A percentile compares a stretch with the other conserved stretches of the same genome.
Evolutionary conservation across 2,113 vertebrate species (phyloP).

Genomic region (Rutilus rutilus): DNA sequence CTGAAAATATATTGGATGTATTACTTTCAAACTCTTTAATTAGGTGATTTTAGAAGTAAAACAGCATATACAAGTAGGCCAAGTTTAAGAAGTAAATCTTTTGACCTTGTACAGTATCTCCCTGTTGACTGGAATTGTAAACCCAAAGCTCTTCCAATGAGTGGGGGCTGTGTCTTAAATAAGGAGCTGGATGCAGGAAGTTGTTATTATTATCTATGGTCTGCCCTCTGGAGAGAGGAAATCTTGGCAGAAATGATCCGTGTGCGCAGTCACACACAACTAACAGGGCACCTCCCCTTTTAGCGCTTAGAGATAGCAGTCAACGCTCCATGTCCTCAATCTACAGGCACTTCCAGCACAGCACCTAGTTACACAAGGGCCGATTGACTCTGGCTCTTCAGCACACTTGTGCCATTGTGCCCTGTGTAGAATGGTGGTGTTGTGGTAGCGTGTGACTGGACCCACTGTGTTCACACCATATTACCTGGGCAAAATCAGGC

Average conservation of each 20-base stretch:
- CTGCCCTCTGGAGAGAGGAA: conserved; percentile 7
- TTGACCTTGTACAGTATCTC: not conserved
- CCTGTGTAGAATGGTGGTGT: conserved; percentile 59
- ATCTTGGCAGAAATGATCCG: conserved; percentile 6
- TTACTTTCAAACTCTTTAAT: not conserved
- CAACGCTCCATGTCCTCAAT: conserved; percentile 17
- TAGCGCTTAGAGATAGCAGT: conserved; percentile 5
- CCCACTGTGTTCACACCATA: conserved; percentile 57
- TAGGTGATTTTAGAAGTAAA: not conserved
- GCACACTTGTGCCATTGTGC: conserved; percentile 67
- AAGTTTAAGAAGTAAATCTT: not conserved
- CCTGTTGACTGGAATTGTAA: not conserved
- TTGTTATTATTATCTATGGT: conserved; percentile 18
- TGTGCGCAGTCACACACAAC: conserved; percentile 4
- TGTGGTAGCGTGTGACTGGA: conserved; percentile 59
- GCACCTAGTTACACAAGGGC: conserved; percentile 43
- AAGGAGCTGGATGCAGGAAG: conserved; percentile 32
- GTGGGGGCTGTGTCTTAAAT: conserved; percentile 3
- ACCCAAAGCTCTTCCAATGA: conserved; percentile 2
- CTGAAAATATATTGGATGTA: not conserved
- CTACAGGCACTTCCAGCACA: conserved; percentile 4
- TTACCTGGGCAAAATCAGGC: conserved; percentile 34
- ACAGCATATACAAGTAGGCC: not conserved
- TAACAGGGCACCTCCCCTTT: not conserved
- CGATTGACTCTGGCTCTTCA: conserved; percentile 48